These are phyloP conservation scores for Alloscopus bannaensis DNA, from an alignment of 2,888 invertebrate genomes.

Conservation along the genomic window DNA sequence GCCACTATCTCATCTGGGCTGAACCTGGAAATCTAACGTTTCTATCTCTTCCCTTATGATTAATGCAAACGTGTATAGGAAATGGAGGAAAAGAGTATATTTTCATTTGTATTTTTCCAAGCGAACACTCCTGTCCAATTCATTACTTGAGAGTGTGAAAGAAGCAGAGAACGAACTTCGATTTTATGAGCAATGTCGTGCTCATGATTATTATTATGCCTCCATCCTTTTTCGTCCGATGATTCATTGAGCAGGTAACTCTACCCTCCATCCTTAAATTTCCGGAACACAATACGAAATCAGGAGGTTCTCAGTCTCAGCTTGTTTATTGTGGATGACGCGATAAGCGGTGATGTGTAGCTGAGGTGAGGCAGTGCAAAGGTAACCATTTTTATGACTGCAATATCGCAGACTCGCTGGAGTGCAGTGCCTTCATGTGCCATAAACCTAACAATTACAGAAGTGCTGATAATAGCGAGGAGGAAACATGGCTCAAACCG, in stretches of 20 bases:
- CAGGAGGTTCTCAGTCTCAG: too few relatives aligned
- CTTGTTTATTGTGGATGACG: too few relatives aligned
- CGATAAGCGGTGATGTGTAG: too few relatives aligned
- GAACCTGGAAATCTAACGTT: not conserved
- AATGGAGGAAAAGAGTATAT: too few relatives aligned
- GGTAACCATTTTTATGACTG: conserved; percentile 36
- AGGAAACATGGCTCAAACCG: conserved; percentile 20
- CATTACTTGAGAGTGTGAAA: conserved; percentile 43
- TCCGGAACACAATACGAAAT: not conserved
- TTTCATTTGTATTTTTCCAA: conserved; percentile 18
- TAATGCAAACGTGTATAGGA: too few relatives aligned
- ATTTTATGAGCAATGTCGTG: conserved; percentile 15
- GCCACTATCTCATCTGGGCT: not conserved
- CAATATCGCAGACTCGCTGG: not conserved
- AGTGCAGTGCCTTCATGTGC: conserved; percentile 17
- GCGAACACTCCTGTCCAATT: conserved; percentile 40
- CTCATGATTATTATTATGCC: conserved; percentile 30
- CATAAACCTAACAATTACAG: conserved; percentile 26
- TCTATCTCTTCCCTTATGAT: conserved; percentile 26
- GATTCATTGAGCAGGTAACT: conserved; percentile 48
- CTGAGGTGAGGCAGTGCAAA: too few relatives aligned
- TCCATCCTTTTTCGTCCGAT: conserved; percentile 24
- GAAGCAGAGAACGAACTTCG: not conserved
- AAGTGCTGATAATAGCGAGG: conserved; percentile 13
- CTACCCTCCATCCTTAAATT: conserved; percentile 23